phyloP scores from a whole-genome alignment of 2,888 invertebrate species.

The Iselma pallidipennis region DNA sequence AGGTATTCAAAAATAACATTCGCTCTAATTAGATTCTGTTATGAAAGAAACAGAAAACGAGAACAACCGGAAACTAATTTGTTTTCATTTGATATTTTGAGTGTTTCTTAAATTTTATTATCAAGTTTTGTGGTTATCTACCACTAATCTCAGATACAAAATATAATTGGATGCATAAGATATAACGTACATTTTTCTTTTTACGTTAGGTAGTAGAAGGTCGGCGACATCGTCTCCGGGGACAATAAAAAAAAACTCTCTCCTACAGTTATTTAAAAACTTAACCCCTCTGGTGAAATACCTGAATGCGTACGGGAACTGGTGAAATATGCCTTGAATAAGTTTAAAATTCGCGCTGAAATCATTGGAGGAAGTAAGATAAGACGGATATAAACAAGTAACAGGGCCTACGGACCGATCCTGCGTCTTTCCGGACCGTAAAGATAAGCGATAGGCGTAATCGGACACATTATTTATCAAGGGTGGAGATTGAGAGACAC shows the following conservation, averaged over 20 bases:
- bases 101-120: background rate
- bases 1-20: background rate
- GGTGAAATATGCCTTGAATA: conserved; percentile 35
- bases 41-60: background rate
- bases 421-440: conserved; percentile 25
- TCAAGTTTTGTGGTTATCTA: background rate
- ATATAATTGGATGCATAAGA: background rate
- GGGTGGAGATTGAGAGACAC: conserved; percentile 14
- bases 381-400: conserved; percentile 49
- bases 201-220: background rate
- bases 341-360: conserved; percentile 39
- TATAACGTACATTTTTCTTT: background rate
- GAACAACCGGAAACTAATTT: background rate
- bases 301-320: conserved; percentile 20
- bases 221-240: conserved; percentile 6
- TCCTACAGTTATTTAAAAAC: conserved; percentile 29
- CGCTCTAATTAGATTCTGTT: background rate
- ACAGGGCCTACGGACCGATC: conserved; percentile 29
- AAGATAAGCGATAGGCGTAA: conserved; percentile 52
- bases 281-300: conserved; percentile 30
- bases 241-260: conserved; percentile 27
- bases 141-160: background rate
- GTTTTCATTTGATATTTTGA: conserved; percentile 3
- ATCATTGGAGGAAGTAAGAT: conserved; percentile 44
- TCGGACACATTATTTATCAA: conserved; percentile 51